Base-by-base conservation (phyloP, 2,797 vertebrate species). In the Varecia variegata region DNA sequence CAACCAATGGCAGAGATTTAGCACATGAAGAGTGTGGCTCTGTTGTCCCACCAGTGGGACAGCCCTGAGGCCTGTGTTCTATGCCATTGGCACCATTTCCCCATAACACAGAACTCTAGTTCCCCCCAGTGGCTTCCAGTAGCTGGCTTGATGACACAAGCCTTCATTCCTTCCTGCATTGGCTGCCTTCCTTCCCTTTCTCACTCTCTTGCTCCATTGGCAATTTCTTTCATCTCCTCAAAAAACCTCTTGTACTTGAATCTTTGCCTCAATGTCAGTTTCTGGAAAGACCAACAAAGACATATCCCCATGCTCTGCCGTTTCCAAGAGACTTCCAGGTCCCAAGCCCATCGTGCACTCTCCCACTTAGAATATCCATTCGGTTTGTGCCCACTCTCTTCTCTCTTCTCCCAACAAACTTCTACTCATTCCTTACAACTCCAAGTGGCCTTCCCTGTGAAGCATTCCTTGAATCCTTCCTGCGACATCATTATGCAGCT, bases 181-280 rank as follows among this genome's bases (percentile, higher is more conserved):
- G 25, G 45, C 38, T 7, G 2, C 17, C 6, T 84, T 86, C 47
- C 17, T 35, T 52, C 14, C 43, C 40, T n/a, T 8, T 79, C 56
- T 85, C 25, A 6, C 27, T 54, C 32, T 68, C 60, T 74, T 11
- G 6, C 18, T 30, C 7, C 23, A 27, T 5, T 82, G 86, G 18
- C 4, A 77, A 52, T 67, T 67, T 20, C 32, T 60, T 74, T 83
- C 50, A 45, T 71, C 13, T 73, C 18, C 20, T 35, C 87, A 30
- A 54, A 38, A 71, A 92, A 35, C 8, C 13, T 45, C 47, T 89
- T 91, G 54, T 30, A 40, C 20, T 60, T 87, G 68, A 92, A 32
- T 81, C 25, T 87, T 71, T 50, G 17, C 68, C 23, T 93, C 20
- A 13, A 60, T 62, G 38, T 56, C 76, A 58, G 56, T 20, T 38